Base-by-base conservation (phyloP, 2,888 invertebrate species). In the Mystacides longicornis region DNA sequence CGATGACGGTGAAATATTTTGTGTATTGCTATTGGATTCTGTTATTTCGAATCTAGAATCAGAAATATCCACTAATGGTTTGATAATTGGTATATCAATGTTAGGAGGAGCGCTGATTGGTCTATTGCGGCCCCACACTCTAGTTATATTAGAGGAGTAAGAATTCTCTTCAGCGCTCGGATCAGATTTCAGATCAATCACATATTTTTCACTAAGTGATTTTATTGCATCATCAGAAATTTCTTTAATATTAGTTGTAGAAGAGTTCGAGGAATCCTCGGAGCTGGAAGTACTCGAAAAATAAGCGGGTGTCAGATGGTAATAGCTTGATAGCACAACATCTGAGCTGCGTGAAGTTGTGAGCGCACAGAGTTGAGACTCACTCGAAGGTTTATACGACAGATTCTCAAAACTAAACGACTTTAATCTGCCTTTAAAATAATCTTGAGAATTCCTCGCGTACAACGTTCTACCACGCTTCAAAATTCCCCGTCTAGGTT, bases 391-490 rank as follows among this genome's bases (percentile, higher is more conserved):
- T 27, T 11, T 14, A 27, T 5, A 20, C 60, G 68, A 67, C 9
- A 77, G 63, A 64, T 74, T 71, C 57, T 77, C 77, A 65, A 69
- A 65, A 64, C 77, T 77, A 48, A 68, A 72, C 4, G 75, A 68
- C 61, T 77, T 77, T 23, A 71, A 71, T 68, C 72, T 76, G n/a
- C 75, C 74, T 48, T 74, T 72, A 56, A 67, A 74, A 51, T 71
- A 65, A 22, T 68, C 69, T 48, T 69, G 69, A 18, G 69, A 63
- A 63, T 67, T 70, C 64, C 65, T 68, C 51, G 66, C 68, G 52
- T 71, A 72, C 55, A 69, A 67, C n/a, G 67, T 69, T 60, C 64
- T 67, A 33, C 66, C 64, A 64, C 64, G 42, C 49, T 50, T 59
- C 19, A 54, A 47, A 21, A 37, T 37, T n/a, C 7, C 16, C 4